These are phyloP conservation scores for Macquaria australasica DNA, from an alignment of 2,113 vertebrate genomes.

Conservation along the genomic window DNA sequence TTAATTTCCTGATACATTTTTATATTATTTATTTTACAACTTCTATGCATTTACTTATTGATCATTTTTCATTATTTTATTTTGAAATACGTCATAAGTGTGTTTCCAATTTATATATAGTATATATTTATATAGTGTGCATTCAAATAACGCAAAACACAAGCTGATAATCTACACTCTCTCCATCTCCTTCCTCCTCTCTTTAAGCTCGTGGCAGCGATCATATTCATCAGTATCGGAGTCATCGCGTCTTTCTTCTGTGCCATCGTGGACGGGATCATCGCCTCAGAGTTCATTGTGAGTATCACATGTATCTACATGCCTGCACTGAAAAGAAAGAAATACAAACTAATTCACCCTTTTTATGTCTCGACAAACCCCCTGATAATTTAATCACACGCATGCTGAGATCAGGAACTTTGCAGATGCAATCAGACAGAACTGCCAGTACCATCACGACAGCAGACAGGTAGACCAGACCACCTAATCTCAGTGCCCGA, in stretches of 20 bases:
- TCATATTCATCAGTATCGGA: constrained; percentile 95
- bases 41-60: background rate
- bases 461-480: constrained; percentile 2
- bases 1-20: background rate
- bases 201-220: constrained; percentile 90
- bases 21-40: background rate
- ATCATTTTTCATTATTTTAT: background rate
- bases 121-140: too few species aligned
- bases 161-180: background rate
- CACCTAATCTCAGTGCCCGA: background rate
- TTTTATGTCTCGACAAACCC: background rate
- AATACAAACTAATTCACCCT: background rate
- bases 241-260: constrained; percentile 93
- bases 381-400: background rate
- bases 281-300: constrained; percentile 93
- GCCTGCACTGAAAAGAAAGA: background rate
- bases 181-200: background rate
- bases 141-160: background rate
- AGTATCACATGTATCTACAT: constrained; percentile 74
- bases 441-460: background rate
- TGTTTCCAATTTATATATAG: background rate
- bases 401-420: constrained; percentile 28
- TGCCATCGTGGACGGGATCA: constrained; percentile 92
- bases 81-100: background rate
- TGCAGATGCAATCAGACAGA: constrained; percentile 47